Conservation (phyloP, 2,113 vertebrate species). For the Trachemys scripta region DNA sequence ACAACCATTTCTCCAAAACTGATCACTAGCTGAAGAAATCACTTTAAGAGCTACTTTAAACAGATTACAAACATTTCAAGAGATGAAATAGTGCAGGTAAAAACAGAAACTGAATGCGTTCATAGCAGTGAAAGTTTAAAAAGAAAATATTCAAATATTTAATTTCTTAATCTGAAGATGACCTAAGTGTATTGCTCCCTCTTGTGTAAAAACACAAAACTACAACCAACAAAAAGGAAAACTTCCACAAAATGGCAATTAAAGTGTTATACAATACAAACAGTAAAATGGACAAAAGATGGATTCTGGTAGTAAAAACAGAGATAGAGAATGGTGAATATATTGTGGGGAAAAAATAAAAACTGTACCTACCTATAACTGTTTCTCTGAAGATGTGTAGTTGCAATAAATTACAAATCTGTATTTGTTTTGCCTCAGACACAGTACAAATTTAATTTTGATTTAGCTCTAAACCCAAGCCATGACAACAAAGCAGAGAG, state of each 20-base stretch:
- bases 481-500: background rate
- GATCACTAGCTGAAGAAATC: background rate
- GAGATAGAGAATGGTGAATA: background rate
- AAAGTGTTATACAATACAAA: background rate
- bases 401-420: background rate
- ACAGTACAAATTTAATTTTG: background rate
- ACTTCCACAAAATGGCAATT: fast-evolving
- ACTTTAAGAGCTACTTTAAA: background rate
- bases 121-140: conserved; percentile 13
- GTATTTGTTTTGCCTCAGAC: background rate
- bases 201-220: conserved; percentile 53
- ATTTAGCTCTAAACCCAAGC: background rate
- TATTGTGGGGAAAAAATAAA: background rate
- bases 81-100: background rate
- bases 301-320: background rate
- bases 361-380: background rate
- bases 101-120: background rate
- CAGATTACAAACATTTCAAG: background rate
- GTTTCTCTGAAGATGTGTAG: background rate
- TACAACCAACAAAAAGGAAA: background rate
- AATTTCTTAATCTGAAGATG: background rate
- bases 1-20: fast-evolving
- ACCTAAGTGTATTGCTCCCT: conserved; percentile 54
- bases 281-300: background rate
- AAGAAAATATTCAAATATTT: background rate